Conservation (phyloP, 2,888 invertebrate species). For the Digitonthophagus gazella region DNA sequence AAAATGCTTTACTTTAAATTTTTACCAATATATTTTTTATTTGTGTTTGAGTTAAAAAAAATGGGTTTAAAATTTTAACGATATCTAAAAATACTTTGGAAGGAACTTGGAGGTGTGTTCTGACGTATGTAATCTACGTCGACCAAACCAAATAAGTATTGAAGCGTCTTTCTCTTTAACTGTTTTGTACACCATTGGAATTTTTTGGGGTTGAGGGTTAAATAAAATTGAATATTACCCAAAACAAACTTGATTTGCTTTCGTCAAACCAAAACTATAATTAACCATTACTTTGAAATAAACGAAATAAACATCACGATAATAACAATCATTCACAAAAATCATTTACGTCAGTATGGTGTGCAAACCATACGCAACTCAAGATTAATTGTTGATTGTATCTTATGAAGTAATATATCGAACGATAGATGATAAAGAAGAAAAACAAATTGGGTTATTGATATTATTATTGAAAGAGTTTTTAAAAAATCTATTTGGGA, state of each 20-base stretch:
- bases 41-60: no score
- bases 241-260: neutral
- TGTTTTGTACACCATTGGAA: no score
- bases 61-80: no score
- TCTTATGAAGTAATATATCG: neutral
- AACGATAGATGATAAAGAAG: neutral
- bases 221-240: no score
- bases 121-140: neutral
- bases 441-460: neutral
- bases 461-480: neutral
- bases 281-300: no score
- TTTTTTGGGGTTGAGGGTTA: no score
- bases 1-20: no score
- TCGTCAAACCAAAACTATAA: neutral
- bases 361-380: neutral
- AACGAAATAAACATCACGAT: no score
- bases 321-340: neutral
- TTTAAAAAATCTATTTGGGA: no score
- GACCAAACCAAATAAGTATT: neutral
- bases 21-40: no score
- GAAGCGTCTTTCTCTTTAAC: no score
- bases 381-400: neutral
- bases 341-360: neutral
- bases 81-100: neutral
- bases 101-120: neutral